Evolutionary conservation across 2,797 vertebrate genomes (phyloP).

Genomic region (Pangasius djambal): DNA sequence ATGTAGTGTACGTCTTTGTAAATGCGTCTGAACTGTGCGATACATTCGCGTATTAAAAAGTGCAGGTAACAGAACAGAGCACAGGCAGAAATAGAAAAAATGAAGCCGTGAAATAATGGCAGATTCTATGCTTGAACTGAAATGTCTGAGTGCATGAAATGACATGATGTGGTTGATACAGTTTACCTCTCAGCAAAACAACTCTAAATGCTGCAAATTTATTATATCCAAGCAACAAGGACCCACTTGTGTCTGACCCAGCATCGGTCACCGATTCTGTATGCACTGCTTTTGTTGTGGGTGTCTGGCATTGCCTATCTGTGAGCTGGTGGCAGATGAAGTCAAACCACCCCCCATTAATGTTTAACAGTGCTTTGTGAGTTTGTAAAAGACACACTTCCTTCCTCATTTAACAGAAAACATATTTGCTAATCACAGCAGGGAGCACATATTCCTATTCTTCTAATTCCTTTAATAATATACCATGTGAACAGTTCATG

Average conservation of each 20-base stretch:
- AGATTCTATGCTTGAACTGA: slow-evolving; percentile 15
- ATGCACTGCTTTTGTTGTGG: slow-evolving; percentile 23
- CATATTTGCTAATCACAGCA: slow-evolving; percentile 53
- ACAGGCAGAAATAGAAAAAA: not conserved
- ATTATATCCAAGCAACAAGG: slow-evolving; percentile 16
- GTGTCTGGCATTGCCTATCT: slow-evolving; percentile 24
- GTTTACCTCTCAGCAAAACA: slow-evolving; percentile 22
- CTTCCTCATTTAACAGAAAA: slow-evolving; percentile 45
- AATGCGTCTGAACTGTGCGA: not conserved
- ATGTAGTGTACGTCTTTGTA: not conserved
- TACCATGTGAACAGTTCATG: slow-evolving; percentile 36
- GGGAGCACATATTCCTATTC: slow-evolving; percentile 37
- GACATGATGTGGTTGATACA: not conserved
- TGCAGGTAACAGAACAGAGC: not conserved
- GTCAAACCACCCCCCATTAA: slow-evolving; percentile 28
- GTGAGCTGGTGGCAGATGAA: slow-evolving; percentile 21
- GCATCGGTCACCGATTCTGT: slow-evolving; percentile 18
- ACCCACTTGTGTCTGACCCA: slow-evolving; percentile 41
- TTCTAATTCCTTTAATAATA: slow-evolving; percentile 47
- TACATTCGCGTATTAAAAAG: not conserved
- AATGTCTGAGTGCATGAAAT: slow-evolving; percentile 23
- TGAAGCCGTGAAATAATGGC: not conserved
- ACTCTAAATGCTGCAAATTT: slow-evolving; percentile 13
- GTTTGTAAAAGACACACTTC: slow-evolving; percentile 26
- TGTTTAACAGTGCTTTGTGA: slow-evolving; percentile 33